Base-by-base conservation (phyloP, 2,888 invertebrate genomes). In the Dolichomitus sp. region DNA sequence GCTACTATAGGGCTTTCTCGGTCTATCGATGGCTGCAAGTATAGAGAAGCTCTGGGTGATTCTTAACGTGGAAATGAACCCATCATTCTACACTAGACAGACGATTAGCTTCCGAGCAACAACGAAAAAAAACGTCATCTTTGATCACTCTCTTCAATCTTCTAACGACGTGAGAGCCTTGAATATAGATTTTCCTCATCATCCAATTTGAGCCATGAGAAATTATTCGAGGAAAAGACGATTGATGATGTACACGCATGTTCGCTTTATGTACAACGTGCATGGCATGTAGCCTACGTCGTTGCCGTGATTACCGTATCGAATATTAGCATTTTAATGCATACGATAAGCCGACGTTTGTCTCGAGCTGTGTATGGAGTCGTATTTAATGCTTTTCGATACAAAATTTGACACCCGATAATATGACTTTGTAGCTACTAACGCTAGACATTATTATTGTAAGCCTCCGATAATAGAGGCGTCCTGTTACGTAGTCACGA, bases 61-160 rank as follows among this genome's bases (percentile, higher is more conserved):
- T 66, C 54, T 66, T 52, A 65, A 68, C 52, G 66, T n/a, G 59
- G 59, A 75, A 83, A 83, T 83, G 27, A 83, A 83, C 72, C 59
- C 82, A 79, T 79, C 82, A 76, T 83, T 79, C 66, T 61, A 54
- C 45, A 9, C 37, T 54, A n/a, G 72, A 78, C 45, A 52, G 54
- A 33, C n/a, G n/a, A 61, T 59, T 23, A 45, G 70, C 78, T 65
- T 7, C 65, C 70, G 65, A 65, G 27, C 30, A 30, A 57, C 48
- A 63, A 19, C 37, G 37, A 17, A 27, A 66, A 40, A 65, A 52
- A 45, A n/a, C 7, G 48, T 66, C 33, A 12, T 52, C 42, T 42
- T n/a, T 19, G 59, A 48, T 77, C 17, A 19, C 48, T 61, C 68
- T 59, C 37, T n/a, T 69, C 40, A 65, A 69, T 77, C 54, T 75